phyloP scores from a whole-genome alignment of 2,113 vertebrate species.

The Thymallus thymallus region DNA sequence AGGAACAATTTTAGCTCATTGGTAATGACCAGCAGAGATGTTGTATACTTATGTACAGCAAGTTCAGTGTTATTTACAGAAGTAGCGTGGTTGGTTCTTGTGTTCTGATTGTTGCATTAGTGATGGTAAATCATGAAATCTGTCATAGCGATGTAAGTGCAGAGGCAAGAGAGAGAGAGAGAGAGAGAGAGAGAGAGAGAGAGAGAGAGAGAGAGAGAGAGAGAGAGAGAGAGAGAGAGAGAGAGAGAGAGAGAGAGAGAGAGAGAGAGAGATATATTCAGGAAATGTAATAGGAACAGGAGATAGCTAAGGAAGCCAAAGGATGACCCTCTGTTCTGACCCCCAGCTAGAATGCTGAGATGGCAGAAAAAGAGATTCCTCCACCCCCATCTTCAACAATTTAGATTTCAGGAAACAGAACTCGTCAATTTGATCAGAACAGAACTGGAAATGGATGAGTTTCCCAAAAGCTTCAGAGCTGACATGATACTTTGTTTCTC shows the following conservation, averaged over 20 bases:
- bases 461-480: too few species aligned
- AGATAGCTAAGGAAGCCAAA: neutral
- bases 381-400: conserved; percentile 2
- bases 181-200: neutral
- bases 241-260: neutral
- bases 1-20: conserved; percentile 12
- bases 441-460: too few species aligned
- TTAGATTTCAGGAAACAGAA: too few species aligned
- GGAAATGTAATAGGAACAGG: conserved; percentile 49
- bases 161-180: neutral
- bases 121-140: too few species aligned
- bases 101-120: too few species aligned
- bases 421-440: too few species aligned
- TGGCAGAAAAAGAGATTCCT: conserved; percentile 41
- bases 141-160: too few species aligned
- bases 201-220: neutral
- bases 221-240: neutral
- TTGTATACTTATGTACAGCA: neutral
- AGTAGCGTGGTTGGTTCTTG: neutral
- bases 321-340: conserved; percentile 29
- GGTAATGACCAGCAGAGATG: conserved; percentile 13
- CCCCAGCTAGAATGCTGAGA: conserved; percentile 43
- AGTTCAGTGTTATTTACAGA: conserved; percentile 2
- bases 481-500: too few species aligned
- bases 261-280: conserved; percentile 13